Evolutionary conservation across 2,113 vertebrate genomes (phyloP), one percentile per base, ranked within the genome.

Genomic region (Lepus timidus): DNA sequence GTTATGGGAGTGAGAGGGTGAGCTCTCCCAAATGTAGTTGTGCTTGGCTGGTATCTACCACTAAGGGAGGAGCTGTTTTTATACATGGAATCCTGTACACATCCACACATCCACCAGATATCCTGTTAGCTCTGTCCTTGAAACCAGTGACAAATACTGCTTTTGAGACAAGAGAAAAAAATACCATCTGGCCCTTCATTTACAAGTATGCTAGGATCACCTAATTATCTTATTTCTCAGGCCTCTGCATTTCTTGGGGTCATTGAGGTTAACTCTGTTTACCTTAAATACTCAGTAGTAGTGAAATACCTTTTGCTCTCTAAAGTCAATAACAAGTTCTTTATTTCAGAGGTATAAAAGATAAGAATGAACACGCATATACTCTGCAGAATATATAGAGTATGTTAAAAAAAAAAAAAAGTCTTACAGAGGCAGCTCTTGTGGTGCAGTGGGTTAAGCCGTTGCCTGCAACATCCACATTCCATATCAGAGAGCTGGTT

Each of bases 241-340:
- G 64, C 22, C 52, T 25, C 52, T 87, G 12, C 29, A 78, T 87
- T 90, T 74, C 22, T 76, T 44, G 55, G 70, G 68, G 65, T 65
- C 79, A 33, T 17, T 71, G 33, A 84, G 3, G 22, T 92, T 94
- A 84, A 75, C 20, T 67, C 5, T 79, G n/a, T 76, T 76, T 64
- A 80, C 65, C 51, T 81, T 73, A 93, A 61, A 52, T 91, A 68
- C 36, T 78, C 31, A 83, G 58, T 68, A 55, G n/a, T 74, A 73
- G 68, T 89, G 68, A 93, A 95, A 85, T 78, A 84, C 22, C 3
- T 88, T 81, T 36, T 94, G 20, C 55, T 82, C 11, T 95, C 78
- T 62, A 64, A 58, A 23, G 39, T 85, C 51, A 23, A n/a, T 49
- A 16, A 88, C 27, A 84, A 10, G 4, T 81, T 55, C 19, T 73